phyloP scores from a whole-genome alignment of 2,888 invertebrate genomes.

The Pristionchus exspectatus region DNA sequence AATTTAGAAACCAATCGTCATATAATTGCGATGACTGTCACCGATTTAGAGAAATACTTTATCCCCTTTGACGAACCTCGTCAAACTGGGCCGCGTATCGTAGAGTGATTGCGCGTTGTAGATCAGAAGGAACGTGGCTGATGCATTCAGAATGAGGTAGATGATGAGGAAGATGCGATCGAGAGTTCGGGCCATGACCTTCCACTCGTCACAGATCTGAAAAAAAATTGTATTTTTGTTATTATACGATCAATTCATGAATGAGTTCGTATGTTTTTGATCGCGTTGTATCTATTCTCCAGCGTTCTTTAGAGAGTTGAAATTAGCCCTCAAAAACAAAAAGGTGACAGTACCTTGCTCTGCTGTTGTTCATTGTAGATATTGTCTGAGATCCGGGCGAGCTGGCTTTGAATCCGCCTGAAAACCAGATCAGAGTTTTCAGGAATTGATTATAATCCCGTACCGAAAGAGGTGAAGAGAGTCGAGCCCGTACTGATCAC shows the following conservation, averaged over 20 bases:
- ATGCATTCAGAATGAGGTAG: slow-evolving; percentile 62
- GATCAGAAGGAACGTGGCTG: slow-evolving; percentile 57
- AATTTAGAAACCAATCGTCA: too few species aligned
- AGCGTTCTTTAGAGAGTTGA: too few species aligned
- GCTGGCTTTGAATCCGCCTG: slow-evolving; percentile 63
- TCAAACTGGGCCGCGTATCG: slow-evolving; percentile 45
- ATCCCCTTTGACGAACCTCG: background rate
- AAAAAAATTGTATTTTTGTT: background rate
- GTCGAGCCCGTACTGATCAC: slow-evolving; percentile 62
- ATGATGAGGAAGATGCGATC: slow-evolving; percentile 67
- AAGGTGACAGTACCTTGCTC: slow-evolving; percentile 60
- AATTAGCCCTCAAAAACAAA: background rate
- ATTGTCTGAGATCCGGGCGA: slow-evolving; percentile 67
- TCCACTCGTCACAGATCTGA: slow-evolving; percentile 71
- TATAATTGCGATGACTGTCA: too few species aligned
- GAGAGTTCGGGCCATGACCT: slow-evolving; percentile 68
- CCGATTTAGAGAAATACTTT: too few species aligned
- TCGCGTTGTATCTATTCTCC: background rate
- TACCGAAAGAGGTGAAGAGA: slow-evolving; percentile 63
- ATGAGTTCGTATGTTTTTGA: background rate
- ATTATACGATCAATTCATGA: too few species aligned
- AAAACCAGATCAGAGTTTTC: background rate
- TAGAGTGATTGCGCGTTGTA: slow-evolving; percentile 48
- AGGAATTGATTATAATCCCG: background rate
- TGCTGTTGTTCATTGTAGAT: slow-evolving; percentile 68